Conservation (phyloP, 2,797 vertebrate species). For the Hydrolagus colliei region DNA sequence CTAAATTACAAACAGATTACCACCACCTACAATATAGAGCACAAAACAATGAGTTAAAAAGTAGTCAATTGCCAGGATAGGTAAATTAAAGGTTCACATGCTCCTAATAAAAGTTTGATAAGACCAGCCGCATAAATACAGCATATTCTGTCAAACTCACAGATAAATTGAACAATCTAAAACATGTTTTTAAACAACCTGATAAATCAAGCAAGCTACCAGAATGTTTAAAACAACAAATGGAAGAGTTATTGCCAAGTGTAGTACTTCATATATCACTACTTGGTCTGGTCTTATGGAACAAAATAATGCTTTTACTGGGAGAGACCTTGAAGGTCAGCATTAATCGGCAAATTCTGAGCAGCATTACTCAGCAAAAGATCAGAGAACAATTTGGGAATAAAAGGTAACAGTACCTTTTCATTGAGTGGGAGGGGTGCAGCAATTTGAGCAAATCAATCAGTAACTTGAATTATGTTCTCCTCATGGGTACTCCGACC, state of each 20-base stretch:
- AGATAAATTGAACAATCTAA: no score
- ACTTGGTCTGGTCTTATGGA: background rate
- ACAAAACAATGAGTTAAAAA: no score
- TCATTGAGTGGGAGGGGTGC: background rate
- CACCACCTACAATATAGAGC: no score
- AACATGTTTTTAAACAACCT: no score
- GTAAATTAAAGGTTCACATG: no score
- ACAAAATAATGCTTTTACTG: background rate
- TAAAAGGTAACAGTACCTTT: background rate
- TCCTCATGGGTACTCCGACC: background rate
- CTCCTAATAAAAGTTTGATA: no score
- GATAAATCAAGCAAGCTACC: no score
- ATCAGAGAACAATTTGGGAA: background rate
- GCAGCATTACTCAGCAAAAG: background rate
- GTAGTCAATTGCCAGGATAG: no score
- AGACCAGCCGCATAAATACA: no score
- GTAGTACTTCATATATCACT: background rate
- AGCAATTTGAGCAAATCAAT: background rate
- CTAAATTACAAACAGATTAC: no score
- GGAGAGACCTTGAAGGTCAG: background rate
- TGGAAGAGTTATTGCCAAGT: background rate
- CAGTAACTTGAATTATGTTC: background rate
- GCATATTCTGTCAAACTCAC: no score
- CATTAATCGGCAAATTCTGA: background rate
- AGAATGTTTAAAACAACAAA: no score